Conservation (phyloP, 92 coral and sea anemone species). For the Porites divaricata region DNA sequence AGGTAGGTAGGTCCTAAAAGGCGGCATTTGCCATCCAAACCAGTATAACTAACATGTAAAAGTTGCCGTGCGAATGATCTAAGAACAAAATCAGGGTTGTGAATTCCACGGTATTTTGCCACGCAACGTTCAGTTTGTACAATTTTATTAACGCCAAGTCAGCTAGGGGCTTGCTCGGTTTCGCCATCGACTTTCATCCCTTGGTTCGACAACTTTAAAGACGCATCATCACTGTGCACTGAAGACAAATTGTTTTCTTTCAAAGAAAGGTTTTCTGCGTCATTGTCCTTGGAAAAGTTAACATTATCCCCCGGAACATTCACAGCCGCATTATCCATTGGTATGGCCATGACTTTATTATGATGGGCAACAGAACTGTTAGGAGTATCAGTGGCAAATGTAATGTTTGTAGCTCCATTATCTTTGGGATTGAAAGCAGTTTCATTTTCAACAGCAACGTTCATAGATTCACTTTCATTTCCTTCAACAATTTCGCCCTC, state of each 20-base stretch:
- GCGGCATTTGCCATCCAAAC: not conserved
- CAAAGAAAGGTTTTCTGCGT: not conserved
- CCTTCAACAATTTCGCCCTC: slow-evolving; percentile 88
- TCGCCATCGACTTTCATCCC: slow-evolving; percentile 16
- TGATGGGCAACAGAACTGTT: not conserved
- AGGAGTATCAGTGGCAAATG: not conserved
- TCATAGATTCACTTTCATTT: slow-evolving; percentile 41
- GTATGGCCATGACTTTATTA: not conserved
- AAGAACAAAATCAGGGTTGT: not conserved
- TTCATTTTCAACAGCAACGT: not conserved
- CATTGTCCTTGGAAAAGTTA: not conserved
- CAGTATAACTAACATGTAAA: not conserved
- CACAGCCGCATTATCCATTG: not conserved
- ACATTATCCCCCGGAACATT: not conserved
- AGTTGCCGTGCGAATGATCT: not conserved
- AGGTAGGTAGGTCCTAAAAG: not conserved
- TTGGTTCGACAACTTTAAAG: slow-evolving; percentile 24
- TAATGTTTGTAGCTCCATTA: not conserved
- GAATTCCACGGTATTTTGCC: not conserved
- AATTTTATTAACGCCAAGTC: slow-evolving; percentile 6
- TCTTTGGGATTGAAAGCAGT: not conserved
- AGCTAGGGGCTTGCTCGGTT: slow-evolving; percentile 20
- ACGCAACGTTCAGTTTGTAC: slow-evolving; percentile 4
- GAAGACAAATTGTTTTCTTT: not conserved
- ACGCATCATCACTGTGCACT: not conserved